phyloP scores from a whole-genome alignment of 2,888 invertebrate species.

The Kryphioiulus occultus region DNA sequence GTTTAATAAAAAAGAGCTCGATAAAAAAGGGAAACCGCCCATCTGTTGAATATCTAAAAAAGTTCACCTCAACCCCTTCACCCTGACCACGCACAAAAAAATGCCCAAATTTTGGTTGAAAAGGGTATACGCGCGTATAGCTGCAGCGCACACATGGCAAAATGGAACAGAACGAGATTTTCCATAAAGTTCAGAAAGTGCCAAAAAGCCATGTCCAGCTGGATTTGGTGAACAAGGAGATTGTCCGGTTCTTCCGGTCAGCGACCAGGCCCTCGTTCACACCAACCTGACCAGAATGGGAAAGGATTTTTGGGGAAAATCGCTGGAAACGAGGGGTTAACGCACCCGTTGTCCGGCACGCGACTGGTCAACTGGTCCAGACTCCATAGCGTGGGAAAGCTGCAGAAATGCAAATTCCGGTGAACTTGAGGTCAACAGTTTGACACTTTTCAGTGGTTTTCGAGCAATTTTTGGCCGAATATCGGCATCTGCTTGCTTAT shows the following conservation, averaged over 20 bases:
- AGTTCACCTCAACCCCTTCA: neutral
- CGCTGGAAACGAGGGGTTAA: neutral
- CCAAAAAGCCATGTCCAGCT: neutral
- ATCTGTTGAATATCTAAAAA: neutral
- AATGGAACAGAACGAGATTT: neutral
- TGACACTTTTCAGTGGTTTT: neutral
- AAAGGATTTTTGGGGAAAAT: neutral
- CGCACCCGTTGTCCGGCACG: neutral
- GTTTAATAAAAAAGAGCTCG: neutral
- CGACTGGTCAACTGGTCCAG: constrained; percentile 5
- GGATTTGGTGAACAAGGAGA: neutral
- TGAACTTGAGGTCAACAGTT: neutral
- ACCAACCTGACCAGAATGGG: neutral
- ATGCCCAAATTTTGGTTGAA: neutral
- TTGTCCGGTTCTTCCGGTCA: neutral
- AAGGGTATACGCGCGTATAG: neutral
- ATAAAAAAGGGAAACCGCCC: neutral
- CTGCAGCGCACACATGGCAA: neutral
- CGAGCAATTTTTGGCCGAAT: neutral
- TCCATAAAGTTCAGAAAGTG: neutral
- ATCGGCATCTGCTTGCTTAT: neutral
- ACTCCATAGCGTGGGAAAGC: neutral
- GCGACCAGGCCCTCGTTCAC: neutral
- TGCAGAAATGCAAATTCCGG: neutral
- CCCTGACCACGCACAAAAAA: neutral